Evolutionary conservation across 2,888 invertebrate genomes (phyloP).

Genomic region (Coelopa pilipes): DNA sequence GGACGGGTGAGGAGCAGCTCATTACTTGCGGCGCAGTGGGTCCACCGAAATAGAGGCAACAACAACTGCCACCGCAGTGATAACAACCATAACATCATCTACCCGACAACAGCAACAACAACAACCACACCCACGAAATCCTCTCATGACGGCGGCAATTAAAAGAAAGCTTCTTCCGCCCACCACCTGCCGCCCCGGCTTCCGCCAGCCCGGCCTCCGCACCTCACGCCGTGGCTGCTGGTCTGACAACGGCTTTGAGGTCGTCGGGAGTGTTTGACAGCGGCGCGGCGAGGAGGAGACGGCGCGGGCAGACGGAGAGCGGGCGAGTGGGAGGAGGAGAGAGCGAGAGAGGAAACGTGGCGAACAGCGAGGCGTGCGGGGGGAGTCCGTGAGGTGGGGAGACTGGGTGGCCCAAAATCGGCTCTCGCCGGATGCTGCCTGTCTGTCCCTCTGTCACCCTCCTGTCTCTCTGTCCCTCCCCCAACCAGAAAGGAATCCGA

Average conservation of each 20-base stretch:
- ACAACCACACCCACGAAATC: background rate
- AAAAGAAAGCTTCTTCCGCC: background rate
- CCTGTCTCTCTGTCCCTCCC: too few species aligned
- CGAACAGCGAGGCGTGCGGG: too few species aligned
- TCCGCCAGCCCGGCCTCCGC: background rate
- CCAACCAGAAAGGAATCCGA: too few species aligned
- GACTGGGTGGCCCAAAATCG: too few species aligned
- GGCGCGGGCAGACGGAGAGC: too few species aligned
- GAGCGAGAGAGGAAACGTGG: too few species aligned
- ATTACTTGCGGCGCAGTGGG: slow-evolving; percentile 5
- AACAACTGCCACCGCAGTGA: background rate
- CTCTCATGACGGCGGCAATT: slow-evolving; percentile 4
- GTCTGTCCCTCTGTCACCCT: too few species aligned
- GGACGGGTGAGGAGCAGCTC: slow-evolving; percentile 2
- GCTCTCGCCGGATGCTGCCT: too few species aligned
- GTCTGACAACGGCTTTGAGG: slow-evolving; percentile 14
- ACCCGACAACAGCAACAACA: background rate
- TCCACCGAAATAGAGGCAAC: background rate
- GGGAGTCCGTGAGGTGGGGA: too few species aligned
- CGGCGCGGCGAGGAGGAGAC: too few species aligned
- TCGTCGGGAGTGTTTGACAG: background rate
- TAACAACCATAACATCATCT: too few species aligned
- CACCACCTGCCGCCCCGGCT: background rate
- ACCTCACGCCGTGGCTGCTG: background rate
- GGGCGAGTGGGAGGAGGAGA: too few species aligned